Conservation (phyloP, 2,888 invertebrate genomes). For the Cheilosia soror region DNA sequence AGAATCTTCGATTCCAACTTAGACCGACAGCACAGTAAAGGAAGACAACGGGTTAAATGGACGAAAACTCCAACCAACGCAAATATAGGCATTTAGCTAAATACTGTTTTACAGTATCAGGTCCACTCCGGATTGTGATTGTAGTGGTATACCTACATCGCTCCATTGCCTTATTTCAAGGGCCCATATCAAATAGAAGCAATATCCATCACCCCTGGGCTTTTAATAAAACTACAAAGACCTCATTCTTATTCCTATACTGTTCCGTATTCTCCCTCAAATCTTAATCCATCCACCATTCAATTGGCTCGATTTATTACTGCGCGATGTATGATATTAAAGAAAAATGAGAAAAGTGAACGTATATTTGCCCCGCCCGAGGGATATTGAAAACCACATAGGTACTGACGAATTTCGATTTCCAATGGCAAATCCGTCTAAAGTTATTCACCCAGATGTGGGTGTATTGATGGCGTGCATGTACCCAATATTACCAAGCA, state of each 20-base stretch:
- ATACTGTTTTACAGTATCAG: no score
- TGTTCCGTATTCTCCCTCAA: conserved; percentile 12
- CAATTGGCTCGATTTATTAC: conserved; percentile 54
- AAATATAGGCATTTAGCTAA: no score
- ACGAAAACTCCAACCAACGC: no score
- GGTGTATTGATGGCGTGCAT: not conserved
- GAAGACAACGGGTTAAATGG: no score
- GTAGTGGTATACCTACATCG: no score
- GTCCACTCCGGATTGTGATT: no score
- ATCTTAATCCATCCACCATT: conserved; percentile 44
- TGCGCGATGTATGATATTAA: conserved; percentile 39
- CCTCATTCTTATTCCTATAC: conserved; percentile 37
- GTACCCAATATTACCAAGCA: conserved; percentile 1
- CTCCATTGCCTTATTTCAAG: no score
- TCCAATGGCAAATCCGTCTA: not conserved
- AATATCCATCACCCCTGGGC: no score
- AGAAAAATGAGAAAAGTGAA: not conserved
- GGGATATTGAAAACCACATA: conserved; percentile 33
- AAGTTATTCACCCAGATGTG: conserved; percentile 17
- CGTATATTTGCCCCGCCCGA: conserved; percentile 7
- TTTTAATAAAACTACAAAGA: not conserved
- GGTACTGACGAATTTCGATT: conserved; percentile 18
- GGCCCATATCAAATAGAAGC: no score
- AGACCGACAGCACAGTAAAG: no score
- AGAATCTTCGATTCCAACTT: no score